Evolutionary conservation across 92 coral and sea anemone genomes (phyloP).

Genomic region (Epizoanthus stellaris): DNA sequence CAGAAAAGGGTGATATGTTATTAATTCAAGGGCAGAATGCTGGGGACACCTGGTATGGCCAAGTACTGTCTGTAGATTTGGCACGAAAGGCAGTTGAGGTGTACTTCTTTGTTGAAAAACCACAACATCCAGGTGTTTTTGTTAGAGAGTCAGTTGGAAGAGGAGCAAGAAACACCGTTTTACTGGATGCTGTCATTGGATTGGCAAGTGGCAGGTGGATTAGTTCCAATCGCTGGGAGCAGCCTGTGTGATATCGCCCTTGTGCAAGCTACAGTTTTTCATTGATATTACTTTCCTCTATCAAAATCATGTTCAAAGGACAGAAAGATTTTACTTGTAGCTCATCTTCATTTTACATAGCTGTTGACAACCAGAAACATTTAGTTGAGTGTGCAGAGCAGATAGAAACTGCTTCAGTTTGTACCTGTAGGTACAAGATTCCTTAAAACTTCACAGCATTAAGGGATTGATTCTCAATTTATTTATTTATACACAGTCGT

Average conservation of each 20-base stretch:
- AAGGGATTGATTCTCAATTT: too few relatives aligned
- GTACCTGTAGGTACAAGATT: too few relatives aligned
- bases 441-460: too few relatives aligned
- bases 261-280: neutral
- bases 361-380: neutral
- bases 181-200: conserved; percentile 50
- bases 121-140: conserved; percentile 39
- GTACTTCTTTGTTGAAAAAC: conserved; percentile 59
- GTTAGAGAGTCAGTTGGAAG: conserved; percentile 61
- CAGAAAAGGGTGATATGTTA: conserved; percentile 49
- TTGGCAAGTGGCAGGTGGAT: conserved; percentile 68
- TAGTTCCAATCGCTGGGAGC: conserved; percentile 9
- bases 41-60: conserved; percentile 61
- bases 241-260: neutral
- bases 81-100: conserved; percentile 52
- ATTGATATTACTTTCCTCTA: neutral
- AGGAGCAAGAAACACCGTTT: conserved; percentile 61
- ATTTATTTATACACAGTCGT: too few relatives aligned
- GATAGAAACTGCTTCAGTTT: too few relatives aligned
- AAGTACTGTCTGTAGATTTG: conserved; percentile 39
- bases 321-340: too few relatives aligned
- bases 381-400: neutral
- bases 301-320: neutral
- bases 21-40: conserved; percentile 56
- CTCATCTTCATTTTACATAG: too few relatives aligned